Base-by-base conservation (phyloP, 2,113 vertebrate species). In the Albula glossodonta region DNA sequence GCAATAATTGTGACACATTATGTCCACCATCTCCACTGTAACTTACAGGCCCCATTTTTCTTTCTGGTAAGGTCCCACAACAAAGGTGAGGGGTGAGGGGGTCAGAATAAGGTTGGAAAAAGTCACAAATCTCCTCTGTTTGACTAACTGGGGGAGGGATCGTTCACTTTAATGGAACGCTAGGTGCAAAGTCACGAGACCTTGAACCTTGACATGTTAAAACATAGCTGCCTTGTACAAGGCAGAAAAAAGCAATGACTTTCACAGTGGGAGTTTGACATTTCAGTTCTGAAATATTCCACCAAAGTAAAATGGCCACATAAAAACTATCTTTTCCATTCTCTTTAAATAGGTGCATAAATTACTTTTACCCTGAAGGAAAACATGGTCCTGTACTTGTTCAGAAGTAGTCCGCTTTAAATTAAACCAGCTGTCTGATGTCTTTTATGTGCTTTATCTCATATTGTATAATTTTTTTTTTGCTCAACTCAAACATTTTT, bases 141-240 rank as follows among this genome's bases (percentile, higher is more conserved):
- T 50, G 78, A 50, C 41, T 12, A 15, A 1, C 25, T 48, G 2
- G 3, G 50, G 12, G 31, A 49, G 78, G 49, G 78, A 50, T 13
- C 13, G 49, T 79, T 41, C 78, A 49, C 41, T 50, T 79, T 79
- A 79, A 79, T 79, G 31, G 78, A 79, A 79, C 48, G 31, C 78
- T 79, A 79, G 50, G 78, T 79, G 49, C 78, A 79, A 9, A 41
- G 78, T 49, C 53, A 25, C 49, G 2, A 50, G 78, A 79, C 78
- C 78, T 50, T 50, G 31, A 79, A 17, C 78, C 15, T 41, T 48
- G 9, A 50, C 78, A 48, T 49, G 78, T 79, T 48, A 50, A 79
- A 50, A 79, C 78, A 79, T 4, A 48, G 78, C 49, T 79, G 41
- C 78, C 78, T 79, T 13, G 78, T 49, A 5, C 15, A 13, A 79